A percentile compares a stretch with the other conserved stretches of the same genome.
Conservation (phyloP, 2,113 vertebrate genomes). For the Taurulus bubalis region DNA sequence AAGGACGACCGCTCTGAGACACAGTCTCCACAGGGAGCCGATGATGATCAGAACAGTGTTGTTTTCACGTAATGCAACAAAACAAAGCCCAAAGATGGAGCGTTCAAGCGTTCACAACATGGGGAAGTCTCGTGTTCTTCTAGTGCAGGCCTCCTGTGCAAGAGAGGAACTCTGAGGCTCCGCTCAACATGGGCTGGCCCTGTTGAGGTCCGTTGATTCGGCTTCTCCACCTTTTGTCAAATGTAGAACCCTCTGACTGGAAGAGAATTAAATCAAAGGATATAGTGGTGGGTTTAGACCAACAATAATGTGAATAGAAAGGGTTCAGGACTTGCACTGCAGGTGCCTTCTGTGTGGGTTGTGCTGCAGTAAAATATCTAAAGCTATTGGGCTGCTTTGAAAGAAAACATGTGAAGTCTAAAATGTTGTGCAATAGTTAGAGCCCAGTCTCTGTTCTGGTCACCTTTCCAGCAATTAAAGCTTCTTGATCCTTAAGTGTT, state of each 20-base stretch:
- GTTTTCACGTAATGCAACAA: too few relatives aligned
- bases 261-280: neutral
- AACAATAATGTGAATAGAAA: neutral
- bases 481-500: conserved; percentile 15
- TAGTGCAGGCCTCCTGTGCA: too few relatives aligned
- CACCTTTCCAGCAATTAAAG: conserved; percentile 14
- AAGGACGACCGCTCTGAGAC: too few relatives aligned
- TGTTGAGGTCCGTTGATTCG: neutral
- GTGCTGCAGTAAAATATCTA: neutral
- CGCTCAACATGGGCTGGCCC: neutral
- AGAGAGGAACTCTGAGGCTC: too few relatives aligned
- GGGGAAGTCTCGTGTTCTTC: too few relatives aligned
- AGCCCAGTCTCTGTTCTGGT: neutral
- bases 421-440: too few relatives aligned
- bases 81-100: too few relatives aligned
- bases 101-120: too few relatives aligned
- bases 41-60: too few relatives aligned
- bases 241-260: neutral
- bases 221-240: neutral
- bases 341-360: neutral
- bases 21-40: too few relatives aligned
- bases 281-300: neutral
- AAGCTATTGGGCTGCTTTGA: neutral
- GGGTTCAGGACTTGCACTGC: neutral
- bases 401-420: neutral